These are phyloP conservation scores for Zaprionus kolodkinae DNA, from an alignment of 1,140 invertebrate genomes.

Conservation along the genomic window DNA sequence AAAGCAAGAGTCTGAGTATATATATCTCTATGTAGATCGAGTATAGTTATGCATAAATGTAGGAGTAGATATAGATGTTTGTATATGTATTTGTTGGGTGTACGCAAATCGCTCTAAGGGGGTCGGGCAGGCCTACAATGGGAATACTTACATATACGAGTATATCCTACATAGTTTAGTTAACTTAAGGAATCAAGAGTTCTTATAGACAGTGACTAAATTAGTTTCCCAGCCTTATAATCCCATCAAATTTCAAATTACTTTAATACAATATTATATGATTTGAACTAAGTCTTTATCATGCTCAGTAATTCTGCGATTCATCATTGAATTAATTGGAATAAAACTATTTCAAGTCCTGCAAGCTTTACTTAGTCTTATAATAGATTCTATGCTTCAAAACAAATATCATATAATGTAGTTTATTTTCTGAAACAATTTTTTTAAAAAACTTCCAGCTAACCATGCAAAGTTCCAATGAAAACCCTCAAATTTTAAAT, in stretches of 20 bases:
- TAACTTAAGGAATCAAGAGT: neutral
- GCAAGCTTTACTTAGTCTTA: neutral
- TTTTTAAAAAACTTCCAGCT: neutral
- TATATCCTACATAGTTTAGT: neutral
- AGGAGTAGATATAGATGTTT: neutral
- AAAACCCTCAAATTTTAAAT: neutral
- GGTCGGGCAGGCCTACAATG: neutral
- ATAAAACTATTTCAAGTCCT: neutral
- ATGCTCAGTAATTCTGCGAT: neutral
- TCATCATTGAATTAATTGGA: neutral
- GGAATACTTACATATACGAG: conserved; percentile 3
- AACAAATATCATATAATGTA: neutral
- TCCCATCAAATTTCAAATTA: neutral
- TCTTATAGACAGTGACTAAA: neutral
- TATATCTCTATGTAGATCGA: conserved; percentile 15
- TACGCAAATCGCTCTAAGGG: neutral
- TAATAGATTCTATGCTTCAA: neutral
- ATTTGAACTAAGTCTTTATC: neutral
- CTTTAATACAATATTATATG: neutral
- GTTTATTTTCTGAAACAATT: neutral
- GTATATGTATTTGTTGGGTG: neutral
- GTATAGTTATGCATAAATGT: conserved; percentile 22
- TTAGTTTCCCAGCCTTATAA: neutral
- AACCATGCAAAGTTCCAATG: neutral
- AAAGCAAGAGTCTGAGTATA: conserved; percentile 55